phyloP scores from a whole-genome alignment of 2,113 vertebrate genomes.

The Parotia lawesii region DNA sequence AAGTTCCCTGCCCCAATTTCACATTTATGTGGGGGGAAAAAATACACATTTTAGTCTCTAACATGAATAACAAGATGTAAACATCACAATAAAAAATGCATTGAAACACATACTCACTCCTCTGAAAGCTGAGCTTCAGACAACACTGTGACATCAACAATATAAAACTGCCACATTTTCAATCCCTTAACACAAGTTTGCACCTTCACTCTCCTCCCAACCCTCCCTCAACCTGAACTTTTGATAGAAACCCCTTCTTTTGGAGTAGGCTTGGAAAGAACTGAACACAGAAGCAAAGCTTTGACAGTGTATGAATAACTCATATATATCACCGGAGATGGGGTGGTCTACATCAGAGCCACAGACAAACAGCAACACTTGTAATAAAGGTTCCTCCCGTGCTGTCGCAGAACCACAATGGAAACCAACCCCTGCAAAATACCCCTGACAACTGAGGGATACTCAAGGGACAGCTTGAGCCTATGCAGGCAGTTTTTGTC shows the following conservation, averaged over 20 bases:
- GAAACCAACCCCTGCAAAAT: background rate
- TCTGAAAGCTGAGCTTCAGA: background rate
- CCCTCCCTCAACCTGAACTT: accelerated
- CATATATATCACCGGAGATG: accelerated
- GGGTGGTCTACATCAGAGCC: background rate
- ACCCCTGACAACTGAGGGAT: background rate
- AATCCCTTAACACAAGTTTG: accelerated
- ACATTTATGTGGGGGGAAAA: background rate
- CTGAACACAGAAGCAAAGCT: background rate
- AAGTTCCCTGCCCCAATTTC: background rate
- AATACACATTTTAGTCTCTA: background rate
- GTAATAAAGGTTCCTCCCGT: background rate
- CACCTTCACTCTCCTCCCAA: background rate
- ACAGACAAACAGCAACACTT: background rate
- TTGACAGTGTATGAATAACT: accelerated
- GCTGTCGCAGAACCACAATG: accelerated
- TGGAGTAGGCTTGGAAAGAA: background rate
- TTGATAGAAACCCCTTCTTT: accelerated
- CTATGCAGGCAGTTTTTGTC: background rate
- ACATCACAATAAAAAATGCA: background rate
- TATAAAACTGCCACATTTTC: background rate
- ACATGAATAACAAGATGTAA: background rate
- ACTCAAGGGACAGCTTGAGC: background rate
- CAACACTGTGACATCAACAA: background rate
- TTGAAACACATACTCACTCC: background rate